Evolutionary conservation across 2,888 invertebrate species (phyloP), one percentile per base, ranked within the genome.

Genomic region (Stenchaetothrips biformis): DNA sequence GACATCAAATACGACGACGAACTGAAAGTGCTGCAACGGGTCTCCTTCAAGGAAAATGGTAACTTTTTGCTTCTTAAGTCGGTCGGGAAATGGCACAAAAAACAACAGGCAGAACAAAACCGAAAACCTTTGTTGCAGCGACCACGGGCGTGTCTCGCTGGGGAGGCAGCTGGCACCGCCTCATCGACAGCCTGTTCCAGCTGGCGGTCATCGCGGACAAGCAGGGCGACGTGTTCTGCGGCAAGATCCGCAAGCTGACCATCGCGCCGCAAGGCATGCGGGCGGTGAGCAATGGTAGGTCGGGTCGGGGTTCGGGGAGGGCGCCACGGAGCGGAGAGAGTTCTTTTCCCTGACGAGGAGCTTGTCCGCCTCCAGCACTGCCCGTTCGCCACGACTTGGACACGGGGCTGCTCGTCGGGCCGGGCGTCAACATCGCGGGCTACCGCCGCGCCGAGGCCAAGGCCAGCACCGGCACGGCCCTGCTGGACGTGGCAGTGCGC

Each of bases 141-240:
- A 37, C 37, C 1, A 2, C 37, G 37, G 37, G 37, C 37, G 37
- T 37, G 37, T 37, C 37, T 37, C 37, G 37, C 37, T 37, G 37
- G 37, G 37, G 37, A 37, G 67, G 67, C 25, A 7, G 25, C 11
- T 74, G 67, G 67, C 2, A 8, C 25, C 21, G 21, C 11, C 67
- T 74, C 25, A 21, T 74, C 25, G 67, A 74, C 67, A 74, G 67
- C 67, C 21, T 74, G 67, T 25, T 74, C 67, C 67, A 74, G 67
- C 67, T 74, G 8, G 25, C 25, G 0, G 25, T 21, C 4, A 1
- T 74, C 25, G 25, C 67, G 8, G 67, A 74, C 25, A n/a, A 11
- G 21, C 67, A 25, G 8, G 67, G 67, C n/a, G 21, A 21, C 11
- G 8, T 74, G 3, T 74, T 25, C 7, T 74, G 67, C 25, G 67